These are phyloP conservation scores for Vulpes vulpes DNA, from an alignment of 2,113 vertebrate genomes.

Conservation along the genomic window DNA sequence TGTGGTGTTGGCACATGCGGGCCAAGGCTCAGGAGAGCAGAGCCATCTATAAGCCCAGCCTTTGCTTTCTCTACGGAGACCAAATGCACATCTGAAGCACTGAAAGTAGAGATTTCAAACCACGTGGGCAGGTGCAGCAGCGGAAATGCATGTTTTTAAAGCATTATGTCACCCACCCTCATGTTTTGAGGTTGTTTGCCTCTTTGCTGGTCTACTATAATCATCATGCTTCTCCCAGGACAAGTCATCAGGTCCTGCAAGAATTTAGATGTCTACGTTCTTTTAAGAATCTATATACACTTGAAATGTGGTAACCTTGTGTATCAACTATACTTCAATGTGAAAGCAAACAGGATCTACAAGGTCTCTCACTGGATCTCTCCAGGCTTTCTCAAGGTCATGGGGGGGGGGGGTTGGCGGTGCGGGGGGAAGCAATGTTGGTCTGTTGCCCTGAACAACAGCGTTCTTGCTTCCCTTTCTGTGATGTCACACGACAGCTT, in stretches of 20 bases:
- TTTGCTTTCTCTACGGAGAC: no score
- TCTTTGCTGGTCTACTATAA: neutral
- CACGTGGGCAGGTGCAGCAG: fast-evolving
- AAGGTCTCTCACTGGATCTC: fast-evolving
- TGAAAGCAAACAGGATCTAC: neutral
- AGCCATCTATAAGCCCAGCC: no score
- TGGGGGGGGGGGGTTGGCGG: neutral
- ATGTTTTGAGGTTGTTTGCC: neutral
- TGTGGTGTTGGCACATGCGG: fast-evolving
- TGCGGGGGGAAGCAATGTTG: neutral
- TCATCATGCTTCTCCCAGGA: no score
- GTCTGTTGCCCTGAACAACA: neutral
- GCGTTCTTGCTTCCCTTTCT: no score
- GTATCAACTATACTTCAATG: neutral
- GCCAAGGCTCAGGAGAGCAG: neutral
- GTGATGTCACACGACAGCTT: no score
- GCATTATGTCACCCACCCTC: neutral
- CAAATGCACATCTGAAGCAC: neutral
- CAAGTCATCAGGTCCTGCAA: neutral
- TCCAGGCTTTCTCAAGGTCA: neutral
- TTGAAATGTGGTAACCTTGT: neutral
- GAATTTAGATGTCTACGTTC: neutral
- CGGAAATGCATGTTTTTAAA: neutral
- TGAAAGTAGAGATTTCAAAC: no score
- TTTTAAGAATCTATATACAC: neutral